Evolutionary conservation across 2,888 invertebrate species (phyloP).

Genomic region (Meliscaeva auricollis): DNA sequence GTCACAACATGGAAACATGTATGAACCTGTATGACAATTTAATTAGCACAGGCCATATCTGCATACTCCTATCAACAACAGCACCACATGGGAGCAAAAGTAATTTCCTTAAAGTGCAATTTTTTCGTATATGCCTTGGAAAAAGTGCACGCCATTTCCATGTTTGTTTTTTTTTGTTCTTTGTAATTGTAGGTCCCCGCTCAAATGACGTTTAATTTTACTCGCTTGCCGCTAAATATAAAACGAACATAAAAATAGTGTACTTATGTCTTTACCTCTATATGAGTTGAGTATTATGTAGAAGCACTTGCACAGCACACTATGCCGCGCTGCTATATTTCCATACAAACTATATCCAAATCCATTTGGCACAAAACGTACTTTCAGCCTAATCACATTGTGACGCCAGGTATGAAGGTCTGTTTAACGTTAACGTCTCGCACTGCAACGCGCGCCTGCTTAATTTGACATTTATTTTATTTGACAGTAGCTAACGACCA

Average conservation of each 20-base stretch:
- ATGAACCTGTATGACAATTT: constrained; percentile 10
- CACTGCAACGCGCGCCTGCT: constrained; percentile 6
- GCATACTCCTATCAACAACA: background rate
- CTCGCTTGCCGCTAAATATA: constrained; percentile 35
- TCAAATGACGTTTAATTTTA: constrained; percentile 47
- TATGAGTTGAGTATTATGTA: too few species aligned
- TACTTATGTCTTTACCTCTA: too few species aligned
- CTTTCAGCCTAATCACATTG: constrained; percentile 25
- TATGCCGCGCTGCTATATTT: constrained; percentile 2
- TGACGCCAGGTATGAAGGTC: constrained; percentile 36
- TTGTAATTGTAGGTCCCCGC: constrained; percentile 22
- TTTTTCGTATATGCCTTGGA: constrained; percentile 26
- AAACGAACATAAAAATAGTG: background rate
- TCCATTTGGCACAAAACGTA: background rate
- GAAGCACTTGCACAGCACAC: too few species aligned
- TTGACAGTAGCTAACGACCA: constrained; percentile 59
- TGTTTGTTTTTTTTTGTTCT: constrained; percentile 15
- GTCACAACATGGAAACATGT: background rate
- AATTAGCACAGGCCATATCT: constrained; percentile 1
- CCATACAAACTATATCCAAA: constrained; percentile 22
- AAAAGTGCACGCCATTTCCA: constrained; percentile 60
- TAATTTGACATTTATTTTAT: constrained; percentile 49
- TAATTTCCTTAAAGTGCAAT: constrained; percentile 47
- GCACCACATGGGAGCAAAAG: background rate
- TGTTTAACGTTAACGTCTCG: constrained; percentile 14